phyloP scores from a whole-genome alignment of 2,113 vertebrate genomes.

The Morone chrysops region DNA sequence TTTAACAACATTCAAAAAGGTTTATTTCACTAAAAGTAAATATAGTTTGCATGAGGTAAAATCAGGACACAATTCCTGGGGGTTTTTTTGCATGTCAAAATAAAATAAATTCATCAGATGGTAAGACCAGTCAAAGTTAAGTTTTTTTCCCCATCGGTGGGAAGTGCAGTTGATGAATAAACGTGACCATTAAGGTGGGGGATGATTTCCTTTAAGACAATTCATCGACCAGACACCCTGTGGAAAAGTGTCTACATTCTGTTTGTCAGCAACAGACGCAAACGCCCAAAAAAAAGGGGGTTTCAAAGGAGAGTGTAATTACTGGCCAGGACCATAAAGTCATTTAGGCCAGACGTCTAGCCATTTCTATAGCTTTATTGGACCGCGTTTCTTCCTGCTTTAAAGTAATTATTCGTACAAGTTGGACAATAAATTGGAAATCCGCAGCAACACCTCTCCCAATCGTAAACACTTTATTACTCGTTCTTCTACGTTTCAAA shows the following conservation, averaged over 20 bases:
- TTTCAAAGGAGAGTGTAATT: constrained; percentile 94
- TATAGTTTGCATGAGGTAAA: background rate
- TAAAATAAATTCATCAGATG: background rate
- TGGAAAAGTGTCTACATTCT: constrained; percentile 88
- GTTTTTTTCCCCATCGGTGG: constrained; percentile 65
- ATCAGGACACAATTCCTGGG: background rate
- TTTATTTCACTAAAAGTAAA: background rate
- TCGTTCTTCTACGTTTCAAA: constrained; percentile 34
- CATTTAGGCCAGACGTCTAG: constrained; percentile 99
- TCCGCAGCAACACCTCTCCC: constrained; percentile 88
- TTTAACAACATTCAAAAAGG: background rate
- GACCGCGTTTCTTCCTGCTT: constrained; percentile 95
- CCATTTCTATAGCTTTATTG: constrained; percentile 97
- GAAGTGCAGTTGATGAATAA: constrained; percentile 80
- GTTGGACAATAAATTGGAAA: constrained; percentile 88
- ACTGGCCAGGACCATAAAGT: constrained; percentile 90
- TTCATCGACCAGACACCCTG: constrained; percentile 84
- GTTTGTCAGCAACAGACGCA: constrained; percentile 89
- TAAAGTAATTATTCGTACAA: constrained; percentile 92
- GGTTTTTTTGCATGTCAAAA: background rate
- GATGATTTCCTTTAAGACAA: constrained; percentile 81
- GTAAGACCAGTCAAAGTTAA: constrained; percentile 72
- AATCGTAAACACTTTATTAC: constrained; percentile 80
- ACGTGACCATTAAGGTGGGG: constrained; percentile 80
- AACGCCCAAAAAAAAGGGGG: constrained; percentile 89